A percentile compares a stretch with the other conserved stretches of the same genome.
Conservation (phyloP, 1,140 invertebrate genomes). For the Tetramorium simillimum region DNA sequence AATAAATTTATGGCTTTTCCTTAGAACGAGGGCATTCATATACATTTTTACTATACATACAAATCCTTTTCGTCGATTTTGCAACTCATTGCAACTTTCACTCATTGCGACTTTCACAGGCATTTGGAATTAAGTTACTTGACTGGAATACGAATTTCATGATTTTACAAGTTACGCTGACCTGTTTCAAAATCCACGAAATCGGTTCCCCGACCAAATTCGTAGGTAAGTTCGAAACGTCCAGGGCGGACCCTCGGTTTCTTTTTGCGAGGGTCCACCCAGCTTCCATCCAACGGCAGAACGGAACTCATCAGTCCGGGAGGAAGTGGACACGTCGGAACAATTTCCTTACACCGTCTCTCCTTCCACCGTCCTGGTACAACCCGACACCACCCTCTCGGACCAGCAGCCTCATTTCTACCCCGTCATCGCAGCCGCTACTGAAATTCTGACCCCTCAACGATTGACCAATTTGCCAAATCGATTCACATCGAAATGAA, state of each 20-base stretch:
- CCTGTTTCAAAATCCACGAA: conserved; percentile 51
- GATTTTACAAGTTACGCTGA: conserved; percentile 23
- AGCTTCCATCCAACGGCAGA: conserved; percentile 61
- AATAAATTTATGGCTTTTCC: neutral
- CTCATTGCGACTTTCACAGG: neutral
- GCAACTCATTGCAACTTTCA: neutral
- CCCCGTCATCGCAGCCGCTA: conserved; percentile 65
- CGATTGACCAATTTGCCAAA: conserved; percentile 85
- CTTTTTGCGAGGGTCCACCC: conserved; percentile 58
- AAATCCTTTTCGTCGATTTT: neutral
- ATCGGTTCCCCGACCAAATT: conserved; percentile 28
- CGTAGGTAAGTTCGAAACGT: conserved; percentile 64
- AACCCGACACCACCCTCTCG: conserved; percentile 14
- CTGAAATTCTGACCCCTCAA: conserved; percentile 80
- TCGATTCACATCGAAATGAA: conserved; percentile 82
- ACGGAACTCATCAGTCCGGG: conserved; percentile 84
- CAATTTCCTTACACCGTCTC: conserved; percentile 85
- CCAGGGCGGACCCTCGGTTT: conserved; percentile 50
- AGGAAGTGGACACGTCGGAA: conserved; percentile 86
- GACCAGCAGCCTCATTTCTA: conserved; percentile 55
- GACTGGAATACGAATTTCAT: conserved; percentile 15
- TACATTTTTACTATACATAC: neutral
- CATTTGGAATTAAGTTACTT: neutral
- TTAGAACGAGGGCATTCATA: neutral
- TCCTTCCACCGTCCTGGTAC: conserved; percentile 56